Evolutionary conservation across 2,888 invertebrate species (phyloP), one percentile per base, ranked within the genome.

Genomic region (Epistrophella euchroma): DNA sequence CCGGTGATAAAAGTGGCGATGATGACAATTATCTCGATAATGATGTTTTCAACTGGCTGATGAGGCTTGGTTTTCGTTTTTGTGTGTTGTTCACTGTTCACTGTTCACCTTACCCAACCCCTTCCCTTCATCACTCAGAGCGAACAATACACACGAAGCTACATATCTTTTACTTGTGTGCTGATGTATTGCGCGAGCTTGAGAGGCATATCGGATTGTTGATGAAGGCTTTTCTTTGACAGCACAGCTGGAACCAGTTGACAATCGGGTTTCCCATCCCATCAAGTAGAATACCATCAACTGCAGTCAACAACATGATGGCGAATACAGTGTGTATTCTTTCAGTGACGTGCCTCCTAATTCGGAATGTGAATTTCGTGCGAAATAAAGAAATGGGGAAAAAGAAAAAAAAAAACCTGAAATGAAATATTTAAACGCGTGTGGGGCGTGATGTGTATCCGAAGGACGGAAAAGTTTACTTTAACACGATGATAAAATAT

Each of bases 201-300:
- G 50, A 52, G 37, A 56, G 71, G 79, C 84, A 74, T 60, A 58
- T 75, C 79, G 37, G n/a, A 13, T 52, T 32, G 15, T 66, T 32
- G 35, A 19, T 70, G 47, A 77, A 62, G 60, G 58, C 40, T 72
- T 58, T 40, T 62, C 70, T 47, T 25, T 55, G 79, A 52, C 72
- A 73, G 78, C 28, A 47, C 77, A 50, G 58, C 68, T 80, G 72
- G 62, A 81, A 85, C 76, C 70, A 73, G 85, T 85, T 73, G 72
- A 72, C 85, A 76, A 76, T 76, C 62, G 76, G 60, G 74, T 79
- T 78, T 45, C 66, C 64, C 74, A 72, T 71, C 60, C 58, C 70
- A 50, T 82, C 56, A 81, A 45, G 17, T n/a, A 28, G 28, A 40
- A 35, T 66, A 47, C 15, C 15, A 52, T 55, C 74, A 76, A 43